Evolutionary conservation across 1,140 invertebrate species (phyloP), one percentile per base, ranked within the genome.

Genomic region (Caenorhabditis briggsae): DNA sequence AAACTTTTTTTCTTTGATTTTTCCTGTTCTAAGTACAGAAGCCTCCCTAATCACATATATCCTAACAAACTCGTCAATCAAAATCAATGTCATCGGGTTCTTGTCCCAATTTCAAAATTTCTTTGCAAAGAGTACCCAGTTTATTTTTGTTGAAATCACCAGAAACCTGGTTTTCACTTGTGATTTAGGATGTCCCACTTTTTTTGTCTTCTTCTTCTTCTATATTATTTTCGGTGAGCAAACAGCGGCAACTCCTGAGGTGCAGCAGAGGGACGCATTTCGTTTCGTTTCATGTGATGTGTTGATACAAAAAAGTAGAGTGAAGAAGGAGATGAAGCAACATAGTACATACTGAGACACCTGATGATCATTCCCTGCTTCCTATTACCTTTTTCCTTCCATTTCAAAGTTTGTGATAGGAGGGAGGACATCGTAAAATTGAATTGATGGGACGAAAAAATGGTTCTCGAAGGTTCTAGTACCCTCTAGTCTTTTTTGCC

Each of bases 341-440:
- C 70, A 78, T 9, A 78, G 70, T 78, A 53, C 70, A 41, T 46
- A 78, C 8, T 46, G 11, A 46, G 5, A 46, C 64, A 78, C 70
- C 70, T 50, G 20, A 78, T 78, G 70, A 78, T 53, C 70, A 78
- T 78, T 78, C 70, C 50, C 43, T 78, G 70, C n/a, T 50, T 48
- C 11, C 20, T 23, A 23, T 12, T 50, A 20, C n/a, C 46, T 78
- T 41, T 14, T 9, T 11, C 11, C 20, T 53, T 53, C 14, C n/a
- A 3, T 33, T 11, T 14, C 14, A 0, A 20, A 14, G 46, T 46
- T 70, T 70, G 64, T 70, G 64, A 70, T 70, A 41, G 0, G 50
- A 53, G 6, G 11, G 11, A 53, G 50, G 16, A n/a, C 18, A 20
- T 5, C 8, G 18, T 18, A 25, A 70, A 70, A n/a, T 33, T 33